These are phyloP conservation scores for Drosophila paulistorum DNA, from an alignment of 1,140 invertebrate species.

Conservation along the genomic window DNA sequence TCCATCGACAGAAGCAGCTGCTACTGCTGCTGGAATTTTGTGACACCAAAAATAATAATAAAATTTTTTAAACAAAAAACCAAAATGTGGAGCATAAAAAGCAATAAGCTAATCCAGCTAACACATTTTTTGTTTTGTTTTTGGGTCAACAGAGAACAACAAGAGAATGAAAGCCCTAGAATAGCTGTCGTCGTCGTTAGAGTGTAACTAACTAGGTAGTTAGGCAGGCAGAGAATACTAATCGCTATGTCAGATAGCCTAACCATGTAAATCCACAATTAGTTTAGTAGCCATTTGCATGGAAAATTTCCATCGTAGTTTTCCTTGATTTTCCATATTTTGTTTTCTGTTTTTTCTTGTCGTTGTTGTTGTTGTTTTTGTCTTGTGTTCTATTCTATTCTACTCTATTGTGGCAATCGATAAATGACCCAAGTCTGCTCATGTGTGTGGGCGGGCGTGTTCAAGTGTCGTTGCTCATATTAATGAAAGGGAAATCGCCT, in stretches of 20 bases:
- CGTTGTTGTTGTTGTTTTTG: not conserved
- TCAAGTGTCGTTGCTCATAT: conserved; percentile 21
- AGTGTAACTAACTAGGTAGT: conserved; percentile 4
- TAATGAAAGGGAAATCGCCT: conserved; percentile 22
- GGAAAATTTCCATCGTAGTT: conserved; percentile 6
- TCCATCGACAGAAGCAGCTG: conserved; percentile 17
- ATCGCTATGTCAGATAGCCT: conserved; percentile 1
- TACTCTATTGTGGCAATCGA: not conserved
- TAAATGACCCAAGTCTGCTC: conserved; percentile 14
- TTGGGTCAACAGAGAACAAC: not conserved
- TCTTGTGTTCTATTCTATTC: not conserved
- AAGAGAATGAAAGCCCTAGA: not conserved
- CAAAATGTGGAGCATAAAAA: conserved; percentile 4
- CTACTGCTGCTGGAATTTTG: conserved; percentile 7
- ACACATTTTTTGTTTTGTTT: not conserved
- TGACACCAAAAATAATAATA: conserved; percentile 15
- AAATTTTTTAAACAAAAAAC: conserved; percentile 10
- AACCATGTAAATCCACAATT: not conserved
- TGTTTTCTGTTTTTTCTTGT: not conserved
- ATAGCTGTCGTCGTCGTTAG: not conserved
- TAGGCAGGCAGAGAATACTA: not conserved
- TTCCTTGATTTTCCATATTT: conserved; percentile 9
- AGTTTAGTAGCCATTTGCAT: conserved; percentile 11
- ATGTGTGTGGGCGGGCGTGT: conserved; percentile 15
- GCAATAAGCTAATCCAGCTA: conserved; percentile 11